Base-by-base conservation (phyloP, 2,888 invertebrate genomes). In the Parapristionchus giblindavisi region DNA sequence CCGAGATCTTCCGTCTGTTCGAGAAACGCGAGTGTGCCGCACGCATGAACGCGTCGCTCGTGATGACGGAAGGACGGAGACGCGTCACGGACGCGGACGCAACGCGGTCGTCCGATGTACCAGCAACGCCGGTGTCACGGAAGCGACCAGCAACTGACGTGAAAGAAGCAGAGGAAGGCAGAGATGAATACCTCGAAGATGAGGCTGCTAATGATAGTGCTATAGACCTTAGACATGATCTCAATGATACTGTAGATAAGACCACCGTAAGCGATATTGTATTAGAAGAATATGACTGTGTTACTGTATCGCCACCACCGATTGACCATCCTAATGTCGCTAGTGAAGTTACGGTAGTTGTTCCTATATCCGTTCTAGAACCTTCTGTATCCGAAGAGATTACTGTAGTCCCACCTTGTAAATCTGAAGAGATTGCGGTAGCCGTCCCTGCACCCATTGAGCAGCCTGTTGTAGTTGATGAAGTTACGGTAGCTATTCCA, bases 181-280 rank as follows among this genome's bases (percentile, higher is more conserved):
- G 51, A 24, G 68, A 68, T 24, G 68, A 68, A 36, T 68, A 68
- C 17, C 36, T 68, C n/a, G 68, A 68, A 11, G 68, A 63, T 21
- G 63, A 52, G 11, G 14, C 48, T 21, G 48, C 11, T 21, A 48
- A 11, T 11, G 21, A 21, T 48, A 21, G 48, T 48, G 21, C 48
- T 21, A 21, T 48, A 48, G 14, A 11, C 48, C 48, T 21, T 21
- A 21, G 21, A 21, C 11, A 48, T 48, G 21, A 48, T 11, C 11
- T 48, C 48, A 21, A 48, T 11, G 48, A 48, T 48, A 48, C 48
- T 11, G 48, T 48, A 48, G 48, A 48, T 48, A 11, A 14, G 48
- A 11, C 48, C 48, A 21, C 21, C 48, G 14, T 48, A 21, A 48
- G 14, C 48, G 21, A 11, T 48, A 48, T 21, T 48, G 48, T 48